phyloP scores from a whole-genome alignment of 2,888 invertebrate species.

The Byasa hedistus region DNA sequence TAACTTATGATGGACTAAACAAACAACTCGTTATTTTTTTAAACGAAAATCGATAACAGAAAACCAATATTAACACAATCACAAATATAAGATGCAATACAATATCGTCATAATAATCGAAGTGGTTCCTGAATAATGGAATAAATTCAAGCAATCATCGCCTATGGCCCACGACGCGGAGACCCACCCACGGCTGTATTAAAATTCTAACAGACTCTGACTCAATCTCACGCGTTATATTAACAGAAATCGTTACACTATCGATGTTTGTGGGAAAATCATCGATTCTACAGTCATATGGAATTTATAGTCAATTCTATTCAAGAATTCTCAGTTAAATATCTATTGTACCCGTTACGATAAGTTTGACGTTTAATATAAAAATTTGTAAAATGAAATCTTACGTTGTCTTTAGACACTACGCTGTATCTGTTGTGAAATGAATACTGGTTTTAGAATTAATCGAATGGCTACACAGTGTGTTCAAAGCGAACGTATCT shows the following conservation, averaged over 20 bases:
- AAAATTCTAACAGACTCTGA: slow-evolving; percentile 53
- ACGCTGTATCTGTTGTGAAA: too few relatives aligned
- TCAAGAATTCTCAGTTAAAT: slow-evolving; percentile 1
- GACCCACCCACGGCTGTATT: slow-evolving; percentile 57
- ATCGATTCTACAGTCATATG: slow-evolving; percentile 6
- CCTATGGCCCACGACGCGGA: slow-evolving; percentile 4
- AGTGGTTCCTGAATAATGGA: slow-evolving; percentile 10
- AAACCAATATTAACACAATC: slow-evolving; percentile 12
- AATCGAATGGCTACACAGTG: too few relatives aligned
- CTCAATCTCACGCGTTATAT: slow-evolving; percentile 60
- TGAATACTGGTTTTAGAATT: too few relatives aligned
- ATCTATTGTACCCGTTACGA: too few relatives aligned
- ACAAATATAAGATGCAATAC: slow-evolving; percentile 8
- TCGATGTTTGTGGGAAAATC: slow-evolving; percentile 59
- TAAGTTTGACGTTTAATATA: too few relatives aligned
- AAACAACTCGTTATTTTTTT: slow-evolving; percentile 15
- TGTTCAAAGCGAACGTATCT: not conserved
- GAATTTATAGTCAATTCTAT: slow-evolving; percentile 10
- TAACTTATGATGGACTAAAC: slow-evolving; percentile 17
- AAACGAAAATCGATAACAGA: slow-evolving; percentile 21
- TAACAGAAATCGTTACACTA: slow-evolving; percentile 49
- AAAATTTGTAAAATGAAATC: too few relatives aligned
- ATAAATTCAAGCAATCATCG: slow-evolving; percentile 23
- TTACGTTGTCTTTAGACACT: too few relatives aligned
- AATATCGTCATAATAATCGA: slow-evolving; percentile 15